Conservation (phyloP, 2,797 vertebrate genomes). For the Sebastes elongatus region DNA sequence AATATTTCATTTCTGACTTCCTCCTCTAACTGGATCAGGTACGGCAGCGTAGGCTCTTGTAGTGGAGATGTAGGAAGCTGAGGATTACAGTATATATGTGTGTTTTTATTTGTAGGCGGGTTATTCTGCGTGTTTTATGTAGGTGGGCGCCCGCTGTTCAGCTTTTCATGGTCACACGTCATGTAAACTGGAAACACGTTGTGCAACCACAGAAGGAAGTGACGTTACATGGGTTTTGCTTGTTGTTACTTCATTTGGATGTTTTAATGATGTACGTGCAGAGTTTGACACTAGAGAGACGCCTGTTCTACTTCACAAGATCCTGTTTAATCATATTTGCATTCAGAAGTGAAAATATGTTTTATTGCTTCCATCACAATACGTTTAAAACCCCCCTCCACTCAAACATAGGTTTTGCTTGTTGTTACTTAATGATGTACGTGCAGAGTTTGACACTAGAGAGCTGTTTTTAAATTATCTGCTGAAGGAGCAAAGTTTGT, state of each 20-base stretch:
- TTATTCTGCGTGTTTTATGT: slow-evolving; percentile 6
- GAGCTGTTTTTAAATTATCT: background rate
- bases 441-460: background rate
- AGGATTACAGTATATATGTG: background rate
- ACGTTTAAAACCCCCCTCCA: background rate
- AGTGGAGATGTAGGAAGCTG: background rate
- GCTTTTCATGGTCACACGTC: background rate
- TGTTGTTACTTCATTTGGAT: background rate
- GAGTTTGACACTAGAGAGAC: too few relatives aligned
- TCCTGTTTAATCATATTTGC: background rate
- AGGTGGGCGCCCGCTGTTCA: slow-evolving; percentile 9
- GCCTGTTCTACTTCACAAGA: background rate
- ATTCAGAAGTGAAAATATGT: background rate
- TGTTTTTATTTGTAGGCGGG: background rate
- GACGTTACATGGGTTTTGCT: background rate
- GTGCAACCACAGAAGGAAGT: slow-evolving; percentile 13
- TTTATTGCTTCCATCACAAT: background rate
- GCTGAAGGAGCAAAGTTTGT: background rate
- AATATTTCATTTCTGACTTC: background rate
- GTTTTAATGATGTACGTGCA: background rate
- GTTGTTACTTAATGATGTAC: background rate
- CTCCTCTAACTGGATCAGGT: background rate
- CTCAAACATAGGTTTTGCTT: background rate
- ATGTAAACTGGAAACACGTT: slow-evolving; percentile 13
- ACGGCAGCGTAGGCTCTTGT: background rate